Percentiles rank a stretch among this genome's conserved stretches.
Conservation (phyloP, 2,113 vertebrate genomes). For the Rhinopomastus cyanomelas region DNA sequence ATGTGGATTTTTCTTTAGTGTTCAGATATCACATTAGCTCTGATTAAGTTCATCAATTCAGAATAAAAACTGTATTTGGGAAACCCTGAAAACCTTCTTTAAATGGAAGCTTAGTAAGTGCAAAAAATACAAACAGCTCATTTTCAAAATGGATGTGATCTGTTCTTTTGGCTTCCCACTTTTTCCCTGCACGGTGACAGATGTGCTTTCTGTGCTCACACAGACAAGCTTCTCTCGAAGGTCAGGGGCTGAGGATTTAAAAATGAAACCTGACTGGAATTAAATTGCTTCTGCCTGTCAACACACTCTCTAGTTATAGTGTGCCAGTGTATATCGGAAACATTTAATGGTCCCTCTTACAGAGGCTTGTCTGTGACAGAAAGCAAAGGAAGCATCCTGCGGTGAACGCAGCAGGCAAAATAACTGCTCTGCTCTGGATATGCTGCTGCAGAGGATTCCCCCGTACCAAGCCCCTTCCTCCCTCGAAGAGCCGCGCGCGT, state of each 20-base stretch:
- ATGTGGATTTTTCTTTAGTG: neutral
- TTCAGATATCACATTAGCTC: slow-evolving; percentile 6
- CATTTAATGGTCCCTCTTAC: neutral
- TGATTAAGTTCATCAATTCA: neutral
- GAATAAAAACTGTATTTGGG: neutral
- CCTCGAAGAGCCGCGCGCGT: neutral
- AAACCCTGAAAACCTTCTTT: slow-evolving; percentile 36
- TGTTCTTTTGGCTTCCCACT: neutral
- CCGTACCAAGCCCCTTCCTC: neutral
- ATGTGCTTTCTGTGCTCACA: neutral
- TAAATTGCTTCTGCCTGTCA: slow-evolving; percentile 30
- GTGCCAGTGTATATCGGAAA: neutral
- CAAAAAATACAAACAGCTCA: slow-evolving; percentile 1
- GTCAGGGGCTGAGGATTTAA: slow-evolving; percentile 11
- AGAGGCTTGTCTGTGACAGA: neutral
- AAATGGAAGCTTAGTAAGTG: slow-evolving; percentile 39
- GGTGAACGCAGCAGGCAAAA: neutral
- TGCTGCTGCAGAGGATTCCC: neutral
- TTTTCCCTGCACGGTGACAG: neutral
- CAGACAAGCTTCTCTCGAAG: neutral
- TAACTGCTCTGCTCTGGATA: neutral
- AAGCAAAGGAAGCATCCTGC: neutral
- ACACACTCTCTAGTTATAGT: neutral
- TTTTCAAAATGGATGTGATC: slow-evolving; percentile 1
- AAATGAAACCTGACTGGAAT: neutral